Percentiles rank a stretch among this genome's conserved stretches.
phyloP scores from a whole-genome alignment of 1,140 invertebrate genomes.

The Catajapyx aquilonaris region DNA sequence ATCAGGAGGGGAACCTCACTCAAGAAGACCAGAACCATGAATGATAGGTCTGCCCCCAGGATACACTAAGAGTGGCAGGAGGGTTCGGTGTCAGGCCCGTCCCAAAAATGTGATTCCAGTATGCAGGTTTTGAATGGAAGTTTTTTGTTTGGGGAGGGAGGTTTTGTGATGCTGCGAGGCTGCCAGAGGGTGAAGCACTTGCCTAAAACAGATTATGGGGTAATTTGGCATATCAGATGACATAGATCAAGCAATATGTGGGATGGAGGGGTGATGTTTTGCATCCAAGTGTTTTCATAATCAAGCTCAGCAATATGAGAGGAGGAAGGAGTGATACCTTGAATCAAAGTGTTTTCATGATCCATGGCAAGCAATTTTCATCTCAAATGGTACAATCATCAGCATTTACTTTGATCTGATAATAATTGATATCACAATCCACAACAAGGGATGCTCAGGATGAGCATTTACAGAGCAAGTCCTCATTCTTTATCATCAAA shows the following conservation, averaged over 20 bases:
- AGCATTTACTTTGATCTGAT: no score
- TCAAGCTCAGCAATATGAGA: no score
- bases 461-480: no score
- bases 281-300: no score
- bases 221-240: conserved; percentile 6
- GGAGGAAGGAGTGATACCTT: no score
- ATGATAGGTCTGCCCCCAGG: conserved; percentile 45
- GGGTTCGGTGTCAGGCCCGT: conserved; percentile 1
- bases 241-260: conserved; percentile 5
- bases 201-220: conserved; percentile 12
- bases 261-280: no score
- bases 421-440: no score
- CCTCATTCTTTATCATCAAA: no score
- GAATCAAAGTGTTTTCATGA: no score
- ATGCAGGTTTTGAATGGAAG: conserved; percentile 11
- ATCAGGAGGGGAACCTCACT: conserved; percentile 63
- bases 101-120: neutral
- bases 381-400: no score
- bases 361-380: no score
- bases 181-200: conserved; percentile 14
- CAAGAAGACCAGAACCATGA: conserved; percentile 38
- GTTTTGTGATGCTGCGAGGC: conserved; percentile 16
- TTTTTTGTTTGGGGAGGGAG: conserved; percentile 18
- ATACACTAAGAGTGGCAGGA: conserved; percentile 35
- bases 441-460: no score